These are phyloP conservation scores for Halichoerus grypus DNA, from an alignment of 2,113 vertebrate species.

Conservation along the genomic window DNA sequence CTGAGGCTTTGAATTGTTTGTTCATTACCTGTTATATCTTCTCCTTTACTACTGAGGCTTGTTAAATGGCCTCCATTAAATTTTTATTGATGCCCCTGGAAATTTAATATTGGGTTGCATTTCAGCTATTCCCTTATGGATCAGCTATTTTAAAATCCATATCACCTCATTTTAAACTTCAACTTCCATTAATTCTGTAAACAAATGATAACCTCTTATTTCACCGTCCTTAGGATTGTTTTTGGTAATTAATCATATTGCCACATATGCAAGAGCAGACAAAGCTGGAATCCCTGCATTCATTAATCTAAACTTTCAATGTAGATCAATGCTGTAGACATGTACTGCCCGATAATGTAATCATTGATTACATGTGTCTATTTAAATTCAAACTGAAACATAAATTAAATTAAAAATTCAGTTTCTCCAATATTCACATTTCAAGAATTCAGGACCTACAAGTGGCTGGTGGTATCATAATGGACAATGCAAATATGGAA, in stretches of 20 bases:
- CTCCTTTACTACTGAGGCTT: constrained; percentile 88
- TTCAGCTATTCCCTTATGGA: constrained; percentile 92
- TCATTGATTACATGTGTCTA: background rate
- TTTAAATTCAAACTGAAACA: constrained; percentile 44
- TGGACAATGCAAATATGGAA: background rate
- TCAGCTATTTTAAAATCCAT: constrained; percentile 95
- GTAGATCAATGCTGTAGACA: background rate
- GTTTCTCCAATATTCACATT: background rate
- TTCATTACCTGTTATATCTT: constrained; percentile 94
- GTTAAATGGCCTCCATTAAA: constrained; percentile 20
- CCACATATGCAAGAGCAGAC: constrained; percentile 90
- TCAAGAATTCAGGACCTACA: background rate
- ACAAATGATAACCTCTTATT: constrained; percentile 90
- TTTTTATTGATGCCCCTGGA: background rate
- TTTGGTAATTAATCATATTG: constrained; percentile 91
- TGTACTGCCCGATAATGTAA: background rate
- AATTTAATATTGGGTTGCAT: constrained; percentile 84
- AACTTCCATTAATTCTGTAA: constrained; percentile 94
- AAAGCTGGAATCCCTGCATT: constrained; percentile 90
- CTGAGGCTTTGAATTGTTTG: constrained; percentile 89
- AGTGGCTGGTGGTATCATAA: background rate
- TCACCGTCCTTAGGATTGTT: constrained; percentile 85
- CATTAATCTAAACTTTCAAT: background rate
- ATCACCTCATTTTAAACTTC: constrained; percentile 92
- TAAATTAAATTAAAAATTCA: background rate